phyloP scores from a whole-genome alignment of 2,888 invertebrate genomes.

The Cyaniris semiargus region DNA sequence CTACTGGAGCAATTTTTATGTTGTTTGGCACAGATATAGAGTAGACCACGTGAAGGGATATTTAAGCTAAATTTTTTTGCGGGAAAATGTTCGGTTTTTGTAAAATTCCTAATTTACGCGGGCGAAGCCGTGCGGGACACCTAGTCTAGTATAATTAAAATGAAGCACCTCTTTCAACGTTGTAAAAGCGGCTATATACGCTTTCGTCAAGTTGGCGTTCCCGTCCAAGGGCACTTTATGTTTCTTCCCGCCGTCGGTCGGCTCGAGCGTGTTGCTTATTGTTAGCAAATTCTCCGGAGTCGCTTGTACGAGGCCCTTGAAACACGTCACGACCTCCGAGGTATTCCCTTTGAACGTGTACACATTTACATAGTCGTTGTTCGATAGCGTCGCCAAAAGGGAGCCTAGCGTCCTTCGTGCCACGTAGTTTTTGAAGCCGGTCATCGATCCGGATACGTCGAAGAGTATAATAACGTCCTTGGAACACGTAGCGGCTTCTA shows the following conservation, averaged over 20 bases:
- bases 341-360: constrained; percentile 88
- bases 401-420: constrained; percentile 93
- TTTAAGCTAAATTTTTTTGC: no score
- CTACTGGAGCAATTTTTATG: no score
- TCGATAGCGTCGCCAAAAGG: constrained; percentile 96
- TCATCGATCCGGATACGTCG: constrained; percentile 98
- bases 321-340: constrained; percentile 90
- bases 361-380: constrained; percentile 98
- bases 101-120: no score
- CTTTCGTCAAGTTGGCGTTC: constrained; percentile 91
- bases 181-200: constrained; percentile 91
- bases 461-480: constrained; percentile 98
- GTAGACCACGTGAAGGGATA: no score
- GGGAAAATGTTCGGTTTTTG: no score
- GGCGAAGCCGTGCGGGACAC: no score
- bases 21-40: no score
- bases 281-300: constrained; percentile 90
- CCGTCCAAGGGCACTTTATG: constrained; percentile 84
- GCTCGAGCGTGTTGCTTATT: constrained; percentile 85
- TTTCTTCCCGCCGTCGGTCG: constrained; percentile 56
- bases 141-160: no score
- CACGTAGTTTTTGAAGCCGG: constrained; percentile 87
- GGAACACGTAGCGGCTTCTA: constrained; percentile 98
- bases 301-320: constrained; percentile 92
- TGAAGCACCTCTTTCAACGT: constrained; percentile 85